These are phyloP conservation scores for Okapia johnstoni DNA, from an alignment of 2,113 vertebrate genomes.

Conservation along the genomic window DNA sequence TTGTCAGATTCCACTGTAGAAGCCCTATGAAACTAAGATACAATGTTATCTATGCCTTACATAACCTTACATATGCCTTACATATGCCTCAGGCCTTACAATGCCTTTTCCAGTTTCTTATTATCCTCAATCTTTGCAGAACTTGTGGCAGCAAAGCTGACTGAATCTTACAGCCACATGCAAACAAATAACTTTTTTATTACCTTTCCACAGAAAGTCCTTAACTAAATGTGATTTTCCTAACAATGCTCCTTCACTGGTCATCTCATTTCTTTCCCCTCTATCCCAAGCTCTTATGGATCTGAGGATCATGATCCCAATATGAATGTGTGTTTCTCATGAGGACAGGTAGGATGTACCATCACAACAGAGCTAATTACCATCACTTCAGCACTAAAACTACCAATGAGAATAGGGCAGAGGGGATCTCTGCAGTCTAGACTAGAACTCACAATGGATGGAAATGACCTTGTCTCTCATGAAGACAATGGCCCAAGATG, in stretches of 20 bases:
- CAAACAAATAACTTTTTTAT: neutral
- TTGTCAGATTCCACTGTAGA: neutral
- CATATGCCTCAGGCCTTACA: neutral
- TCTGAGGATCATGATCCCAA: neutral
- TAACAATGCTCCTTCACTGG: neutral
- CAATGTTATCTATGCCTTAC: neutral
- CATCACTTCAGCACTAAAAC: neutral
- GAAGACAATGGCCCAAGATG: neutral
- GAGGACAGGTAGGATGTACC: neutral
- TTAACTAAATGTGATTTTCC: neutral
- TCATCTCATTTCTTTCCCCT: neutral
- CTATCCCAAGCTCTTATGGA: neutral
- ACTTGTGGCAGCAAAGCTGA: neutral
- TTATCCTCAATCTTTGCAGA: neutral
- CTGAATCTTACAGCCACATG: neutral
- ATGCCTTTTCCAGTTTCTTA: neutral
- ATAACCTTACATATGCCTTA: too few species aligned
- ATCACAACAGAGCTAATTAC: neutral
- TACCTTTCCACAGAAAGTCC: neutral
- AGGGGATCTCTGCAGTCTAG: neutral
- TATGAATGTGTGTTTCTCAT: neutral
- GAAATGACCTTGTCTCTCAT: neutral
- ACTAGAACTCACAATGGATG: neutral
- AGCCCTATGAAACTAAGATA: neutral
- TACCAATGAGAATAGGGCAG: neutral